A percentile compares a stretch with the other conserved stretches of the same genome.
Evolutionary conservation across 2,888 invertebrate species (phyloP).

Genomic region (Drosophila fungiperda): DNA sequence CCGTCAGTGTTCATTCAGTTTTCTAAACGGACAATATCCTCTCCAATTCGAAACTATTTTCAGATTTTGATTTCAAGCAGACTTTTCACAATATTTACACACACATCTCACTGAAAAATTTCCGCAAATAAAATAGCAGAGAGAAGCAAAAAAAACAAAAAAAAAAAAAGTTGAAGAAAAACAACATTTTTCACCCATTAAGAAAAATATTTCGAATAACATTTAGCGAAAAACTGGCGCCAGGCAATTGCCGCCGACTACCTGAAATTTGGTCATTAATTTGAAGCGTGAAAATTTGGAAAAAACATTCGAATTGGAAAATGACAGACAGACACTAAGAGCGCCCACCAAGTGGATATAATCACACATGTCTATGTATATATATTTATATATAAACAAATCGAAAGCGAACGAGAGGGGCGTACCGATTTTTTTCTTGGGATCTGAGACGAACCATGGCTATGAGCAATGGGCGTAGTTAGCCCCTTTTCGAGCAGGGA

Average conservation of each 20-base stretch:
- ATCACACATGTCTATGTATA: not conserved
- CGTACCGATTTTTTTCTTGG: constrained; percentile 21
- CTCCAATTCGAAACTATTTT: constrained; percentile 31
- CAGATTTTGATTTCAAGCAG: constrained; percentile 25
- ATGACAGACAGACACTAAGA: constrained; percentile 57
- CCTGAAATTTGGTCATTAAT: constrained; percentile 72
- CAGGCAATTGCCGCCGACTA: constrained; percentile 64
- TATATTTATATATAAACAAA: constrained; percentile 17
- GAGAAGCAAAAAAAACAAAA: not conserved
- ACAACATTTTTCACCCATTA: constrained; percentile 28
- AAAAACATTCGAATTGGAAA: constrained; percentile 60
- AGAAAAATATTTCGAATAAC: constrained; percentile 72
- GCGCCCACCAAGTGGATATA: constrained; percentile 39
- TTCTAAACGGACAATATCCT: constrained; percentile 14
- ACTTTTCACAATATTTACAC: constrained; percentile 44
- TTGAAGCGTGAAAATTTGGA: constrained; percentile 63
- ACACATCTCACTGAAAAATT: constrained; percentile 57
- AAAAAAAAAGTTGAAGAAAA: not conserved
- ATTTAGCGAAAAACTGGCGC: constrained; percentile 72
- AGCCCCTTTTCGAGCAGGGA: not conserved
- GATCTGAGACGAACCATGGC: constrained; percentile 57
- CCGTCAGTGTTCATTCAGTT: constrained; percentile 9
- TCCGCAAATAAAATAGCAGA: constrained; percentile 49
- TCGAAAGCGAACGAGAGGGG: constrained; percentile 10
- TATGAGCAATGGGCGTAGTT: constrained; percentile 10